Percentiles rank a stretch among this genome's conserved stretches.
Conservation (phyloP, 2,113 vertebrate genomes). For the Seriola rivoliana region DNA sequence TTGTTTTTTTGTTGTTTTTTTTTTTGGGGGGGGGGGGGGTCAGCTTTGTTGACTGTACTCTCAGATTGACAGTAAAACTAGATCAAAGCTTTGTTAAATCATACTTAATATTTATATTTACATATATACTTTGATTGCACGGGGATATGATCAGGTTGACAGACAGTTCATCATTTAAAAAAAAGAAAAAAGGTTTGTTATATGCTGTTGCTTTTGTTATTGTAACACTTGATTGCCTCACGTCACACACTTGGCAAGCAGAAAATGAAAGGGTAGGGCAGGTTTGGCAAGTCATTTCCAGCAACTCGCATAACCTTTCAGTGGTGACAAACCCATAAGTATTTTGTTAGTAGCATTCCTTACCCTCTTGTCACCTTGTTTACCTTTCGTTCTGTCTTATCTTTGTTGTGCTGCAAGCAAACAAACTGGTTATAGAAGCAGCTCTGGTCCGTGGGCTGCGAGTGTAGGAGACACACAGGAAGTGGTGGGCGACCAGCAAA, state of each 20-base stretch:
- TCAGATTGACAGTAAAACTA: background rate
- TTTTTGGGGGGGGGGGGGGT: background rate
- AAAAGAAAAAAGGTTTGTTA: background rate
- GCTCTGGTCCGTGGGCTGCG: constrained; percentile 78
- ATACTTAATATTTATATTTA: background rate
- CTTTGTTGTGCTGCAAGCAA: constrained; percentile 61
- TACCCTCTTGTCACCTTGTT: constrained; percentile 41
- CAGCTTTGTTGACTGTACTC: constrained; percentile 16
- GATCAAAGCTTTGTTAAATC: background rate
- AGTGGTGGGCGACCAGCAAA: constrained; percentile 86
- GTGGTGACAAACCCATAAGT: constrained; percentile 28
- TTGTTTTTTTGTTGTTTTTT: no score
- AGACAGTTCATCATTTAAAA: background rate
- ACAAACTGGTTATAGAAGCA: constrained; percentile 78
- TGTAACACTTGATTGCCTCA: background rate
- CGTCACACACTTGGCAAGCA: constrained; percentile 9
- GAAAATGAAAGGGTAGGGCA: constrained; percentile 32
- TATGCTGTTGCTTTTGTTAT: constrained; percentile 28
- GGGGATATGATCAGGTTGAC: background rate
- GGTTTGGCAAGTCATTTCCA: constrained; percentile 10
- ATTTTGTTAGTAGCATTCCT: constrained; percentile 28
- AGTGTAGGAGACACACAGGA: constrained; percentile 84
- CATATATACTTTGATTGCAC: background rate
- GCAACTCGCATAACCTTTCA: constrained; percentile 49
- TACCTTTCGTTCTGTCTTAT: constrained; percentile 58